Base-by-base conservation (phyloP, 2,113 vertebrate genomes). In the Lathamus discolor region DNA sequence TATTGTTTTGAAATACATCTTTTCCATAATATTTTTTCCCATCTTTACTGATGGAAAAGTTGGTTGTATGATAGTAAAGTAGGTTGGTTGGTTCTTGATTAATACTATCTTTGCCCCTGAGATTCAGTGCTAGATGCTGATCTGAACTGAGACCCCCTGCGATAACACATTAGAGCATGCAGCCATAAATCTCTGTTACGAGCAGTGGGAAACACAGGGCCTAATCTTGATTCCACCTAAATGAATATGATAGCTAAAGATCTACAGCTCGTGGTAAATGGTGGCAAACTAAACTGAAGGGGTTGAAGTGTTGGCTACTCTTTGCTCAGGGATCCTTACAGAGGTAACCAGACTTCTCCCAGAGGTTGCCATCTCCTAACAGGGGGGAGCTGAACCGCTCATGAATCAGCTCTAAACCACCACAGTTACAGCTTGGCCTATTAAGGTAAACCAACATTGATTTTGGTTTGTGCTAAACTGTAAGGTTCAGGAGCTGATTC, bases 391-490 rank as follows among this genome's bases (percentile, higher is more conserved):
- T 91, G 78, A 90, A 61, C 25, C 68, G 33, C 69, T 64, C 43
- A 55, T 88, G 77, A 96, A 95, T 95, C 92, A 95, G 43, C 64
- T 86, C 27, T 51, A 85, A 97, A 93, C 62, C 83, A 89, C 86
- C 2, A 9, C 76, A 88, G 13, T 89, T 93, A 68, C 33, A 93
- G 62, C 43, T 9, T 61, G 64, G 69, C 61, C 88, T 92, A 8
- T 95, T 95, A 86, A 88, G 80, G 91, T 67, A 96, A 95, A 95
- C 88, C 94, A 89, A 41, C 83, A 96, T 92, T 92, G 94, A 95
- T 93, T 96, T 76, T 95, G 83, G 92, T 92, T 89, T 89, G 51
- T 79, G 81, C 69, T 93, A 85, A 92, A 89, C 83, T 51, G 49
- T 22, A 84, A 88, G 43, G 51, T 52, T 88, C 55, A 91, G 73